These are phyloP conservation scores for Penaeus indicus DNA, from an alignment of 1,140 invertebrate genomes.

Conservation along the genomic window DNA sequence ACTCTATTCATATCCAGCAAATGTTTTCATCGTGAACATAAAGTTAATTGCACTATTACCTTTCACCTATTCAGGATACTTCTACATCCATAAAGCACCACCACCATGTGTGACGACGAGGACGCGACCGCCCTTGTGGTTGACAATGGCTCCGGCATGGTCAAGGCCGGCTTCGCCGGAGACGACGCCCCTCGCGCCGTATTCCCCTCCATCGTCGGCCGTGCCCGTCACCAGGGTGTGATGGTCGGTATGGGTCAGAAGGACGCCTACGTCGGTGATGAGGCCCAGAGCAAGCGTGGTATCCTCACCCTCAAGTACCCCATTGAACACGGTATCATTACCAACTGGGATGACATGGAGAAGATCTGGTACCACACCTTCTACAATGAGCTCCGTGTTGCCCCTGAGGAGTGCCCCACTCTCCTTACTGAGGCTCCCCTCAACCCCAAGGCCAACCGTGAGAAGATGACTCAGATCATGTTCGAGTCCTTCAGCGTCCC, in stretches of 20 bases:
- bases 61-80: too few relatives aligned
- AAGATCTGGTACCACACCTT: slow-evolving; percentile 97
- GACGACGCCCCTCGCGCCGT: slow-evolving; percentile 79
- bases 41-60: too few relatives aligned
- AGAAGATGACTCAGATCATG: slow-evolving; percentile 80
- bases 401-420: slow-evolving; percentile 93
- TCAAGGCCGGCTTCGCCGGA: slow-evolving; percentile 78
- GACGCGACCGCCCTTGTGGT: slow-evolving; percentile 66
- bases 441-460: slow-evolving; percentile 89
- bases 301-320: slow-evolving; percentile 94
- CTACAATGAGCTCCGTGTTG: slow-evolving; percentile 94
- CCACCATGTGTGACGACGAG: too few relatives aligned
- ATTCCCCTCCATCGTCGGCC: slow-evolving; percentile 78
- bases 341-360: slow-evolving; percentile 98
- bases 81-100: too few relatives aligned
- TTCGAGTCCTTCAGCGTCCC: slow-evolving; percentile 76
- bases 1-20: too few relatives aligned
- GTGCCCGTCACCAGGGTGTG: slow-evolving; percentile 77
- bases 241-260: slow-evolving; percentile 98
- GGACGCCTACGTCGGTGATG: slow-evolving; percentile 90
- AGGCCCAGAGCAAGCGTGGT: slow-evolving; percentile 92
- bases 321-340: slow-evolving; percentile 94
- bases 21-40: too few relatives aligned
- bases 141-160: slow-evolving; percentile 79
- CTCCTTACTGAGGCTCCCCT: slow-evolving; percentile 92